These are phyloP conservation scores for Cirrhinus molitorella DNA, from an alignment of 2,797 vertebrate species.

Conservation along the genomic window DNA sequence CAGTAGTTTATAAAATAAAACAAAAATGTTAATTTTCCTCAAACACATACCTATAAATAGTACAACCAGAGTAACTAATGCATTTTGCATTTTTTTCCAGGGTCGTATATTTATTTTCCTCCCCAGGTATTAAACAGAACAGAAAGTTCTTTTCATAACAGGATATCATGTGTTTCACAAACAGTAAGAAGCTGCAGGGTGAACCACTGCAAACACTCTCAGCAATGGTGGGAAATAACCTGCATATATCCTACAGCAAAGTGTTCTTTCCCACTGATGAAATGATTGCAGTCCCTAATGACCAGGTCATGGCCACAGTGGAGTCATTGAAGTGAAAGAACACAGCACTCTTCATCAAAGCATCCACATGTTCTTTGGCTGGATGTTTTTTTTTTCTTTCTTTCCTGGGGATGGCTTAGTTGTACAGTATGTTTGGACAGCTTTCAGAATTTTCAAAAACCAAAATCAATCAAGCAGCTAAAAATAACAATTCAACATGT, in stretches of 20 bases:
- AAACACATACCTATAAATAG: neutral
- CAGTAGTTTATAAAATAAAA: neutral
- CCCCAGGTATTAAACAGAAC: neutral
- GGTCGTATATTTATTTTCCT: neutral
- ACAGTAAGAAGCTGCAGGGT: neutral
- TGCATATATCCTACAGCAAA: neutral
- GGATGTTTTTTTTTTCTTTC: neutral
- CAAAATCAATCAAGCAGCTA: neutral
- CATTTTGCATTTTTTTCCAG: no score
- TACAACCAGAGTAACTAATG: neutral
- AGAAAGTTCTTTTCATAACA: neutral
- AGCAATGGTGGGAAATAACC: slow-evolving; percentile 10
- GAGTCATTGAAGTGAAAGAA: neutral
- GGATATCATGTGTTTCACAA: neutral
- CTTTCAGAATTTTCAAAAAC: neutral
- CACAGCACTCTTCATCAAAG: neutral
- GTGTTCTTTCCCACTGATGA: neutral
- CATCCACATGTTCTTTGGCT: neutral
- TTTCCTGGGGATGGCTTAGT: neutral
- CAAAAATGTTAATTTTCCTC: neutral
- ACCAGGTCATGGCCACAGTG: neutral
- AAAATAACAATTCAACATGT: neutral
- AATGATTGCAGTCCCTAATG: neutral
- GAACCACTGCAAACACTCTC: neutral
- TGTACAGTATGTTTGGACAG: neutral